These are phyloP conservation scores for Acleris sparsana DNA, from an alignment of 2,888 invertebrate species.

Conservation along the genomic window DNA sequence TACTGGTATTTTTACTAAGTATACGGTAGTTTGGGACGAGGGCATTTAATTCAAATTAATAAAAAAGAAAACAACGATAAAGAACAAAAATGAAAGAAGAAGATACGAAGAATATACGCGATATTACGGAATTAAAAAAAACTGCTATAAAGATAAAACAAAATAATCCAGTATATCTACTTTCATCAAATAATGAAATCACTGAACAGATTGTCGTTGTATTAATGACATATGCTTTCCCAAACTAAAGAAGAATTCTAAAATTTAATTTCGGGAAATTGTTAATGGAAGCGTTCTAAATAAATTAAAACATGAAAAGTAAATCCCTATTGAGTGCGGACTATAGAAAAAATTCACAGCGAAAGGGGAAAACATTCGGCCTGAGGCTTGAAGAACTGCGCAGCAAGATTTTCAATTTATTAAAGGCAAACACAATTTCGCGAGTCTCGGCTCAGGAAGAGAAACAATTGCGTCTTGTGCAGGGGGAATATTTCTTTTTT, in stretches of 20 bases:
- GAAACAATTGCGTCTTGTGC: conserved; percentile 57
- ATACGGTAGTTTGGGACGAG: too few relatives aligned
- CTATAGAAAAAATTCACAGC: conserved; percentile 42
- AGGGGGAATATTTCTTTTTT: conserved; percentile 26
- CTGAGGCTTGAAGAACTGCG: conserved; percentile 43
- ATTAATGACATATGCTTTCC: too few relatives aligned
- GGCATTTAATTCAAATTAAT: too few relatives aligned
- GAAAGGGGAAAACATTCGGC: conserved; percentile 36
- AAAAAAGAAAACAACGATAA: too few relatives aligned
- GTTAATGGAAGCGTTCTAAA: conserved; percentile 56
- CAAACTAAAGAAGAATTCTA: too few relatives aligned
- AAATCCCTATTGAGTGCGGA: conserved; percentile 47
- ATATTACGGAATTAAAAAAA: too few relatives aligned
- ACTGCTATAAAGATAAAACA: too few relatives aligned
- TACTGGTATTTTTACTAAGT: background rate
- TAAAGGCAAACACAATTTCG: conserved; percentile 65
- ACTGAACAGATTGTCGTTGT: too few relatives aligned
- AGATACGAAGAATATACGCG: too few relatives aligned
- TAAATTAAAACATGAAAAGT: conserved; percentile 52
- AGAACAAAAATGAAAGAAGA: too few relatives aligned
- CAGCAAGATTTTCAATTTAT: conserved; percentile 69
- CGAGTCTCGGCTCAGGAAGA: conserved; percentile 48
- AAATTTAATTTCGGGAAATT: conserved; percentile 34
- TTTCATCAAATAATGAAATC: too few relatives aligned
- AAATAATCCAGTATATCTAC: too few relatives aligned